Percentiles rank a stretch among this genome's conserved stretches.
These are phyloP conservation scores for Mylabris sibirica DNA, from an alignment of 2,888 invertebrate genomes.

Conservation along the genomic window DNA sequence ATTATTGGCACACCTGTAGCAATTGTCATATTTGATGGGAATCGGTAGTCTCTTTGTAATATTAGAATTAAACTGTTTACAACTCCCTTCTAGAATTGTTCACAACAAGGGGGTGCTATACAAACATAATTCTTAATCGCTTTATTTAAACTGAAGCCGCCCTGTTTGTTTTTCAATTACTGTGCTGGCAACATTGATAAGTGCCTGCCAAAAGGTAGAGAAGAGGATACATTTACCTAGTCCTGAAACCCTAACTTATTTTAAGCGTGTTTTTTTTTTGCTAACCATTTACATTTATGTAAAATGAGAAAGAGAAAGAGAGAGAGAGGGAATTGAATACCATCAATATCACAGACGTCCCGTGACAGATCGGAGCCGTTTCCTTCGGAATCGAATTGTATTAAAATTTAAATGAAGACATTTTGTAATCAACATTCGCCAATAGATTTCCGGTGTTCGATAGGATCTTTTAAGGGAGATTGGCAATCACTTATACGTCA, in stretches of 20 bases:
- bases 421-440: slow-evolving; percentile 60
- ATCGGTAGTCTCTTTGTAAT: slow-evolving; percentile 50
- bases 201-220: slow-evolving; percentile 1
- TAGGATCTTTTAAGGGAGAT: slow-evolving; percentile 56
- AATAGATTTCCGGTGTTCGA: slow-evolving; percentile 60
- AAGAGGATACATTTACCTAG: slow-evolving; percentile 8
- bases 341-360: slow-evolving; percentile 40
- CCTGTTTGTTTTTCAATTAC: slow-evolving; percentile 57
- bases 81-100: slow-evolving; percentile 37
- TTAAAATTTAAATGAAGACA: slow-evolving; percentile 62
- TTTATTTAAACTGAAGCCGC: slow-evolving; percentile 54
- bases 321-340: slow-evolving; percentile 19
- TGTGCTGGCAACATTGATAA: slow-evolving; percentile 23
- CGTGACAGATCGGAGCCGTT: slow-evolving; percentile 47
- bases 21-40: slow-evolving; percentile 27
- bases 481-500: slow-evolving; percentile 61
- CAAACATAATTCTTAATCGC: slow-evolving; percentile 54
- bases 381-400: slow-evolving; percentile 54
- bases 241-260: slow-evolving; percentile 31
- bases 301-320: neutral
- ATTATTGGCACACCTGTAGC: slow-evolving; percentile 41
- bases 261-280: slow-evolving; percentile 19
- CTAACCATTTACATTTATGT: slow-evolving; percentile 2
- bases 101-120: slow-evolving; percentile 41
- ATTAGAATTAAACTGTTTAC: slow-evolving; percentile 45